Evolutionary conservation across 2,888 invertebrate genomes (phyloP), one percentile per base, ranked within the genome.

Genomic region (Helleia helle): DNA sequence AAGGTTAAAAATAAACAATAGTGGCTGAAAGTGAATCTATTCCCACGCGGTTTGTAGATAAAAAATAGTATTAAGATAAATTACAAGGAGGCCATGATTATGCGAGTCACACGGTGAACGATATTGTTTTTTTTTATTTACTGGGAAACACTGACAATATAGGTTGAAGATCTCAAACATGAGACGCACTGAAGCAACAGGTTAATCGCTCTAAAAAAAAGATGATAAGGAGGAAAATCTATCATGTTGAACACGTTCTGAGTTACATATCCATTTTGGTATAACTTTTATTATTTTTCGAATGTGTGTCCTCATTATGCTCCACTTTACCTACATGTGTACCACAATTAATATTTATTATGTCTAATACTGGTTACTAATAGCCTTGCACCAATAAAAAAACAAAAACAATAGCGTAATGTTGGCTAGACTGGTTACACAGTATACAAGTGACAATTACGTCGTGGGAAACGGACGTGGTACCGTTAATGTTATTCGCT

Each of bases 381-480:
- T 27, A 38, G 12, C 11, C 15, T 4, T 7, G 31, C 43, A 40
- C 36, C 14, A 38, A 40, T 40, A 47, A 49, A 49, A n/a, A 46
- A 52, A 45, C 42, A 40, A 49, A 46, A 48, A 50, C 46, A 47
- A 50, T 38, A 38, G 22, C 38, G 44, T 46, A 42, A 50, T 49
- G 50, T 43, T 42, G 40, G 36, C 37, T 36, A 39, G 40, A 36
- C 38, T 40, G 43, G 36, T 44, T 41, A 47, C 51, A 48, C 51
- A 51, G 44, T 52, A 42, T 41, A 50, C 41, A 47, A 52, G 47
- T 51, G 50, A 54, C 58, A 55, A 58, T 49, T 45, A 47, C 45
- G 27, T 18, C 62, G 67, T 65, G 67, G 56, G 66, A 67, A 65
- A 57, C 65, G 62, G 65, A 62, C 60, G 62, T 41, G 46, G 37